Conservation (phyloP, 2,113 vertebrate species). For the Murina feae region DNA sequence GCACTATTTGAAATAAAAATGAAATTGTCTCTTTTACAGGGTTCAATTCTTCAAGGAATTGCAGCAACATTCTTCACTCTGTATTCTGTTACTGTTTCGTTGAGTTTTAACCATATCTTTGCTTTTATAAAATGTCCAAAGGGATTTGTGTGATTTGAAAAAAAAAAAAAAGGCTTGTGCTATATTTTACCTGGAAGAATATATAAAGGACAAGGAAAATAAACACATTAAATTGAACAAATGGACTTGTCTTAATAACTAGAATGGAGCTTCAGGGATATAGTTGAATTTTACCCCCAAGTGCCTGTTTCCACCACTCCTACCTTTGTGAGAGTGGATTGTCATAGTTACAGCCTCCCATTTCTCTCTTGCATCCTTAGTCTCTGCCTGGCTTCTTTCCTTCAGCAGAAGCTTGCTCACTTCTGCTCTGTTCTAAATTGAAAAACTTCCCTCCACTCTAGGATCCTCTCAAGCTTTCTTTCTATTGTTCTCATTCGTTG, state of each 20-base stretch:
- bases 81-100: slow-evolving; percentile 18
- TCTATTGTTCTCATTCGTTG: background rate
- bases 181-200: slow-evolving; percentile 6
- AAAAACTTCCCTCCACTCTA: background rate
- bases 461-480: background rate
- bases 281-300: background rate
- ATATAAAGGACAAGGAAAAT: slow-evolving; percentile 17
- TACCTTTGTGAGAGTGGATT: background rate
- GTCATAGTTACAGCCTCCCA: background rate
- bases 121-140: background rate
- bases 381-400: background rate
- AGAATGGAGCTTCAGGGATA: background rate
- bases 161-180: background rate
- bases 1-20: slow-evolving; percentile 54
- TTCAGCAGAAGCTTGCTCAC: background rate
- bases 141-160: slow-evolving; percentile 1
- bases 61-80: slow-evolving; percentile 13
- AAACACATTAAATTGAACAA: background rate
- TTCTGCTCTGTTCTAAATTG: background rate
- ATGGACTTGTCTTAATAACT: background rate
- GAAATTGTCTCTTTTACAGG: slow-evolving; percentile 37
- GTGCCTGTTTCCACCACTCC: background rate
- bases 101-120: slow-evolving; percentile 57
- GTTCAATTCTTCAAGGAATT: slow-evolving; percentile 36
- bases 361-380: background rate